Evolutionary conservation across 1,140 invertebrate genomes (phyloP).

Genomic region (Pseudomyrmex gracilis): DNA sequence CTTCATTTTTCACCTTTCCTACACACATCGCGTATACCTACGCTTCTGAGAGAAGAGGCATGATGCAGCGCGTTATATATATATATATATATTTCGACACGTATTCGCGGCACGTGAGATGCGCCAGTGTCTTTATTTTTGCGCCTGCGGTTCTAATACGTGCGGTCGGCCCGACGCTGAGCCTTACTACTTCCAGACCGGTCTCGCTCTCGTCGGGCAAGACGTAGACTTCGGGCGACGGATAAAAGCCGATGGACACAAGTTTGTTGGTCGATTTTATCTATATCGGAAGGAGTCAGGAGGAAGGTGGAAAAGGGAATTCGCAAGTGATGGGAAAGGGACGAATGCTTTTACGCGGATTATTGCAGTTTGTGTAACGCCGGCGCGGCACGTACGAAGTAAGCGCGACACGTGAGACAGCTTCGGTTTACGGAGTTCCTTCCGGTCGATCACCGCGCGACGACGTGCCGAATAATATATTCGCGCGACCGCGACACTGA

Average conservation of each 20-base stretch:
- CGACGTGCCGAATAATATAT: conserved; percentile 28
- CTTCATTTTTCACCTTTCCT: conserved; percentile 47
- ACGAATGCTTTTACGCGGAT: conserved; percentile 13
- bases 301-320: too few relatives aligned
- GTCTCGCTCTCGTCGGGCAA: conserved; percentile 19
- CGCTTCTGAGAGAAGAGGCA: conserved; percentile 1
- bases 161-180: conserved; percentile 50
- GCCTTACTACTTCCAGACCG: conserved; percentile 57
- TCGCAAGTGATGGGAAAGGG: not conserved
- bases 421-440: conserved; percentile 16
- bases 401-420: not conserved
- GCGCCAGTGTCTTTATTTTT: conserved; percentile 59
- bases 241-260: conserved; percentile 53
- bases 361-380: conserved; percentile 21
- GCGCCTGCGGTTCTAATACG: conserved; percentile 51
- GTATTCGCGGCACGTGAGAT: conserved; percentile 58
- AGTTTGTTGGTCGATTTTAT: not conserved
- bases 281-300: too few relatives aligned
- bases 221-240: conserved; percentile 28
- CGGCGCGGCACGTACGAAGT: conserved; percentile 9
- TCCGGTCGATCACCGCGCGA: conserved; percentile 25
- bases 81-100: too few relatives aligned
- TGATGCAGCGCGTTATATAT: conserved; percentile 13
- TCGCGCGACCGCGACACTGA: conserved; percentile 27
- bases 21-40: not conserved